Conservation (phyloP, 1,140 invertebrate species). For the Parasteatoda tepidariorum region DNA sequence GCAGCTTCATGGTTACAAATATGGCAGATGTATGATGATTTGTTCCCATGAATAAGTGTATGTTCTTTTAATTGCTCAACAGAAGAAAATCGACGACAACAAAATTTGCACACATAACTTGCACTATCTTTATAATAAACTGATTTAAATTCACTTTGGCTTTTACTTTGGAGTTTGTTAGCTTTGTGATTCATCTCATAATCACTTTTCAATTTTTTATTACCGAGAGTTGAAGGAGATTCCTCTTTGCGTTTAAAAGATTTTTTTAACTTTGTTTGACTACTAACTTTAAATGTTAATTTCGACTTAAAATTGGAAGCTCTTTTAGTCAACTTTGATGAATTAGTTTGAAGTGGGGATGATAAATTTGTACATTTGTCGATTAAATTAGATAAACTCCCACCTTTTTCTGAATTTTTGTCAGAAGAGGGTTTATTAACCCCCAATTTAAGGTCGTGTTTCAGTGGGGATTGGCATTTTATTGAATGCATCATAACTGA, state of each 20-base stretch:
- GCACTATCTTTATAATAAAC: neutral
- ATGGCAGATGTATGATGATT: constrained; percentile 35
- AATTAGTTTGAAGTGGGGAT: neutral
- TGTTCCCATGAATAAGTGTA: constrained; percentile 19
- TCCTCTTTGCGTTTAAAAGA: neutral
- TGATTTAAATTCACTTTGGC: neutral
- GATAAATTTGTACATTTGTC: neutral
- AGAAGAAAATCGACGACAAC: constrained; percentile 28
- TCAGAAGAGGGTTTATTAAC: neutral
- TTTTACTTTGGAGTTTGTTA: neutral
- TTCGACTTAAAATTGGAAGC: neutral
- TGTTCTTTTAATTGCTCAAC: constrained; percentile 10
- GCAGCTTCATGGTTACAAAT: constrained; percentile 26
- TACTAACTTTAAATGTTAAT: neutral
- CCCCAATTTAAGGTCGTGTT: neutral
- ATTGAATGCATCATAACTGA: neutral
- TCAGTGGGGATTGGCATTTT: neutral
- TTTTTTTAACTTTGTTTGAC: neutral
- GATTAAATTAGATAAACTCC: neutral
- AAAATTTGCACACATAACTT: constrained; percentile 44
- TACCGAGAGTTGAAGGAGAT: neutral
- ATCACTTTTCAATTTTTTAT: neutral
- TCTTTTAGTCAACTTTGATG: neutral
- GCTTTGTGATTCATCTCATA: neutral
- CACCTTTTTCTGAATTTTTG: neutral